A percentile compares a stretch with the other conserved stretches of the same genome.
Conservation (phyloP, 2,113 vertebrate species). For the Triplophysa tibetana region DNA sequence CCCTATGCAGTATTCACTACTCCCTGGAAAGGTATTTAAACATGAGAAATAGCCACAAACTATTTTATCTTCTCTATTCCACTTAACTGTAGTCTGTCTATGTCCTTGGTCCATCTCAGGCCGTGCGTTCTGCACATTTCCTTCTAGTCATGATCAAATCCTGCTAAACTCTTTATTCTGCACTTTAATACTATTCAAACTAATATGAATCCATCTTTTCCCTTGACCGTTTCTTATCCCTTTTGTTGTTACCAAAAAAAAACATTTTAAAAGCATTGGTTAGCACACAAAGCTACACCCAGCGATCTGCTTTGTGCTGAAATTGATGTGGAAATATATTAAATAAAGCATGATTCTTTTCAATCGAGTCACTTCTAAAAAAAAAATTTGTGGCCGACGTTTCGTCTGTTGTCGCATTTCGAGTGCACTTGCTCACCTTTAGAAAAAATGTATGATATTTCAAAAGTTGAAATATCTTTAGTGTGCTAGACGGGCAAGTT, state of each 20-base stretch:
- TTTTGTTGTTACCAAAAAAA: conserved; percentile 12
- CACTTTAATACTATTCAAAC: background rate
- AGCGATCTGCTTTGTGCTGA: background rate
- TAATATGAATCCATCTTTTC: conserved; percentile 17
- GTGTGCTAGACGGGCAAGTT: background rate
- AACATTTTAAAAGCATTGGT: conserved; percentile 11
- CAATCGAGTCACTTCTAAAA: background rate
- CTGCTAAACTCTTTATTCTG: background rate
- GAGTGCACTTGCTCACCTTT: background rate
- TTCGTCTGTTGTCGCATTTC: background rate
- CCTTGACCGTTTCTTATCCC: conserved; percentile 2
- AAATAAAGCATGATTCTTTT: background rate
- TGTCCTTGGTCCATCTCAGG: conserved; percentile 12
- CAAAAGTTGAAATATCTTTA: conserved; percentile 16
- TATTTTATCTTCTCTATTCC: background rate
- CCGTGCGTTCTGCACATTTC: background rate
- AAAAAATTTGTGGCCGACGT: background rate
- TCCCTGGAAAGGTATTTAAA: too few relatives aligned
- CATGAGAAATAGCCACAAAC: too few relatives aligned
- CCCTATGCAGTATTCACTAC: too few relatives aligned
- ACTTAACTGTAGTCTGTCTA: background rate
- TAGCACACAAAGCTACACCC: background rate
- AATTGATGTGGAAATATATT: conserved; percentile 21
- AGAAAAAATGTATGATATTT: background rate
- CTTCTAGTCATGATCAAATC: conserved; percentile 12